A percentile compares a stretch with the other conserved stretches of the same genome.
Conservation (phyloP, 2,113 vertebrate genomes). For the Callospermophilus lateralis region DNA sequence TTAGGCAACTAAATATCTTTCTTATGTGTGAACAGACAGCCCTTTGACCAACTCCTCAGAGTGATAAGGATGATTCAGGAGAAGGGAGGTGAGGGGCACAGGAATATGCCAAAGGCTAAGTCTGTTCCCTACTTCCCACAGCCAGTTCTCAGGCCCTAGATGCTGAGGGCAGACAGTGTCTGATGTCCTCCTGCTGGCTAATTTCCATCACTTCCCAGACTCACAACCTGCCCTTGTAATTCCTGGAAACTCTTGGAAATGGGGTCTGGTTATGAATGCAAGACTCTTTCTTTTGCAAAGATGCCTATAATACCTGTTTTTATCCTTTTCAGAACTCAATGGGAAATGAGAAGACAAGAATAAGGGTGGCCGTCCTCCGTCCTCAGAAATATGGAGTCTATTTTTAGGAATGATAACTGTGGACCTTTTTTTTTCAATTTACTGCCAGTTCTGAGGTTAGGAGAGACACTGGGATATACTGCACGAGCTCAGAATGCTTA, state of each 20-base stretch:
- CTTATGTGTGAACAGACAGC: neutral
- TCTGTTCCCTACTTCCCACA: neutral
- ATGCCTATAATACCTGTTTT: neutral
- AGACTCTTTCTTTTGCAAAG: neutral
- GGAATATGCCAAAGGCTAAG: neutral
- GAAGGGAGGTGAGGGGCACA: neutral
- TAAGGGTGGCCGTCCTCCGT: rapidly evolving
- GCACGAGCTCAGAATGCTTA: no score
- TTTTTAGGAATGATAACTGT: no score
- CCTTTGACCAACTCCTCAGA: neutral
- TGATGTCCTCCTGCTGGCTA: neutral
- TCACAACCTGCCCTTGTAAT: neutral
- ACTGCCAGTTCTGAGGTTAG: no score
- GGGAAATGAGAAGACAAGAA: neutral
- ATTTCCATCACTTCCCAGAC: neutral
- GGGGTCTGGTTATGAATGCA: neutral
- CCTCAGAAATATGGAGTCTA: neutral
- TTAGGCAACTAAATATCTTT: neutral
- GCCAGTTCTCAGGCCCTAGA: no score
- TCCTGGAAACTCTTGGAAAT: neutral
- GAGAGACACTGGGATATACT: no score
- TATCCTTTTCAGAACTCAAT: neutral
- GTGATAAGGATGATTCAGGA: neutral
- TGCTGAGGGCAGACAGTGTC: neutral
- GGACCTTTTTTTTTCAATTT: no score